A percentile compares a stretch with the other conserved stretches of the same genome.
Conservation (phyloP, 2,888 invertebrate species). For the Drosophila tripunctata region DNA sequence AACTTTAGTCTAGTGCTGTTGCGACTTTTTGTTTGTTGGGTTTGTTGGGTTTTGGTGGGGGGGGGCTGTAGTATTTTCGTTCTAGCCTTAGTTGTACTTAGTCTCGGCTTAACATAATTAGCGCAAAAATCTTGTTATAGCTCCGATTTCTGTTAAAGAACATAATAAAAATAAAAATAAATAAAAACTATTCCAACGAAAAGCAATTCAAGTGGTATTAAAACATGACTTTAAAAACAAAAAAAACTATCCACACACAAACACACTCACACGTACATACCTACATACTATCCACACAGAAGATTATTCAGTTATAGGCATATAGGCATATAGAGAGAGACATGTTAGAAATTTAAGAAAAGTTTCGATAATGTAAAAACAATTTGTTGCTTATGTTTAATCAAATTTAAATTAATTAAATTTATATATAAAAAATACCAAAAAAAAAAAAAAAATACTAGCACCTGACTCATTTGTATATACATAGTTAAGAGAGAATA, state of each 20-base stretch:
- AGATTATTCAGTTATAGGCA: slow-evolving; percentile 12
- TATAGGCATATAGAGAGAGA: slow-evolving; percentile 7
- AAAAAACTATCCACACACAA: slow-evolving; percentile 24
- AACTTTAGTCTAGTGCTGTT: slow-evolving; percentile 15
- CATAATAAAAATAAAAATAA: slow-evolving; percentile 5
- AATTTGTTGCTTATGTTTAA: slow-evolving; percentile 56
- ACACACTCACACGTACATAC: slow-evolving; percentile 11
- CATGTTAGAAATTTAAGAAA: not conserved
- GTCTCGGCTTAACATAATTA: slow-evolving; percentile 19
- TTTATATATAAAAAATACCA: not conserved
- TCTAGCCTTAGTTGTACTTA: slow-evolving; percentile 39
- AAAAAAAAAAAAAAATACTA: slow-evolving; percentile 5
- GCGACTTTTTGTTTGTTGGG: slow-evolving; percentile 7
- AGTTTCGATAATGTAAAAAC: slow-evolving; percentile 13
- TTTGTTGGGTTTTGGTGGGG: slow-evolving; percentile 14
- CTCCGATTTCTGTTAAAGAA: slow-evolving; percentile 16
- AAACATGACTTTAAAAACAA: slow-evolving; percentile 38
- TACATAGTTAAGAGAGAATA: slow-evolving; percentile 15
- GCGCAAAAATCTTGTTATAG: slow-evolving; percentile 12
- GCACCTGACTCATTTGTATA: slow-evolving; percentile 34
- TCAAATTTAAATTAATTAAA: slow-evolving; percentile 11
- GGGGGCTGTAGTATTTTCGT: no score
- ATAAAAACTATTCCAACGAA: no score
- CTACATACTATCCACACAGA: slow-evolving; percentile 9
- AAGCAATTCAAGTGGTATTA: slow-evolving; percentile 79